Evolutionary conservation across 1,140 invertebrate genomes (phyloP).

Genomic region (Sarcophaga bullata): DNA sequence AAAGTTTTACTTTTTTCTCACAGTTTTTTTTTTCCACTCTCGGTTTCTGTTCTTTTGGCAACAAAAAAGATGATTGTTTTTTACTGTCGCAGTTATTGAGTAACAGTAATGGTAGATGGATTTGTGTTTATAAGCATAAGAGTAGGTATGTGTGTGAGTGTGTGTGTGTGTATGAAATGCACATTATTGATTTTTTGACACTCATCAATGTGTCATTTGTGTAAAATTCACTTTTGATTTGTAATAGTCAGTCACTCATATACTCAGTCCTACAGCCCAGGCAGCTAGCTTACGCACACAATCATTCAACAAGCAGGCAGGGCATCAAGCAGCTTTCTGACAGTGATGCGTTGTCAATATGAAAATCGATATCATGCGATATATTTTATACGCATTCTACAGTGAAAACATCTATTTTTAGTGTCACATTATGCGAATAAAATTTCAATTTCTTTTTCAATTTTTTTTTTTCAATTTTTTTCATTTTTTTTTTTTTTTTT

Average conservation of each 20-base stretch:
- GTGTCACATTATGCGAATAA: too few species aligned
- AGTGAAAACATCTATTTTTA: neutral
- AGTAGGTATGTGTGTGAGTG: neutral
- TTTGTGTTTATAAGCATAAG: too few species aligned
- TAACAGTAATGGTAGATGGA: too few species aligned
- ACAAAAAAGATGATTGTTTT: neutral
- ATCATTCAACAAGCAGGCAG: constrained; percentile 5
- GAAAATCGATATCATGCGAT: neutral
- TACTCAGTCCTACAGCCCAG: too few species aligned
- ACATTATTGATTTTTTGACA: constrained; percentile 25
- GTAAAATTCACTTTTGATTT: constrained; percentile 22
- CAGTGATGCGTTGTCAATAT: constrained; percentile 12
- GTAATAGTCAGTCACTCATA: constrained; percentile 13
- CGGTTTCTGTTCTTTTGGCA: neutral
- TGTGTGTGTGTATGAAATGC: neutral
- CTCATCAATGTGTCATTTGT: constrained; percentile 19
- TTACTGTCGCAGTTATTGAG: neutral
- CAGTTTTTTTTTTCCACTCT: too few species aligned
- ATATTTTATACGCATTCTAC: neutral
- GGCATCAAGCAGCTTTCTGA: neutral
- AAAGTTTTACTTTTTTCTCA: neutral
- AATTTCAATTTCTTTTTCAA: too few species aligned
- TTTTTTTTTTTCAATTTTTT: neutral
- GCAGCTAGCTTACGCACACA: neutral
- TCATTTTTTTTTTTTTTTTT: neutral